These are phyloP conservation scores for Eutolmus rufibarbis DNA, from an alignment of 2,888 invertebrate genomes.

Conservation along the genomic window DNA sequence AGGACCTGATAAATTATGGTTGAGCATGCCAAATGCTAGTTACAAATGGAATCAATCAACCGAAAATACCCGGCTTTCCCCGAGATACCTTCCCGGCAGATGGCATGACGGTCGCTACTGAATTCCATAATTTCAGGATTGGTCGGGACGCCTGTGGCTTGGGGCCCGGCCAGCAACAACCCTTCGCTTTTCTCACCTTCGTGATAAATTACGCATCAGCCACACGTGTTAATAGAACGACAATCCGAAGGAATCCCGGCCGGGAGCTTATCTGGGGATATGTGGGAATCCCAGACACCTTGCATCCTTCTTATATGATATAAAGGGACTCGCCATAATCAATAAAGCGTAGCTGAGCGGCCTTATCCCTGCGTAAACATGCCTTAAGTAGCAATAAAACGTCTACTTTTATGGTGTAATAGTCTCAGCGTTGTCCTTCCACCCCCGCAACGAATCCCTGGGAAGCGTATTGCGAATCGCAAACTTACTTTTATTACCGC, in stretches of 20 bases:
- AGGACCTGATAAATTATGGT: not conserved
- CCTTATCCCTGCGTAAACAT: slow-evolving; percentile 28
- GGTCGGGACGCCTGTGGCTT: not conserved
- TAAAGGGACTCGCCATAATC: slow-evolving; percentile 8
- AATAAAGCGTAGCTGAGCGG: slow-evolving; percentile 28
- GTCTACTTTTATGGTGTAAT: slow-evolving; percentile 19
- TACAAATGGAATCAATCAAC: not conserved
- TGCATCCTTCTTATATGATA: not conserved
- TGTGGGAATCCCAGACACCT: not conserved
- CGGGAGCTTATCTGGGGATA: not conserved
- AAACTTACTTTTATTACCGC: slow-evolving; percentile 25
- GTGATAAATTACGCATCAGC: not conserved
- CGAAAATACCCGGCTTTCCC: not conserved
- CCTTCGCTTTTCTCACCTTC: not conserved
- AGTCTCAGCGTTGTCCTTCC: not conserved
- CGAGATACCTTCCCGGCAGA: not conserved
- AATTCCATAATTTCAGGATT: not conserved
- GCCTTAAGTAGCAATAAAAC: slow-evolving; percentile 31
- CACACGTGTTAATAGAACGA: not conserved
- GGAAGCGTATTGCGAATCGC: not conserved
- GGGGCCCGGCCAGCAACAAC: not conserved
- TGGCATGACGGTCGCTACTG: not conserved
- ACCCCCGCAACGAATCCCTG: not conserved
- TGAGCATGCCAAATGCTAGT: not conserved
- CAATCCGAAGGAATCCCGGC: not conserved